These are phyloP conservation scores for Ceriagrion tenellum DNA, from an alignment of 2,888 invertebrate genomes.

Conservation along the genomic window DNA sequence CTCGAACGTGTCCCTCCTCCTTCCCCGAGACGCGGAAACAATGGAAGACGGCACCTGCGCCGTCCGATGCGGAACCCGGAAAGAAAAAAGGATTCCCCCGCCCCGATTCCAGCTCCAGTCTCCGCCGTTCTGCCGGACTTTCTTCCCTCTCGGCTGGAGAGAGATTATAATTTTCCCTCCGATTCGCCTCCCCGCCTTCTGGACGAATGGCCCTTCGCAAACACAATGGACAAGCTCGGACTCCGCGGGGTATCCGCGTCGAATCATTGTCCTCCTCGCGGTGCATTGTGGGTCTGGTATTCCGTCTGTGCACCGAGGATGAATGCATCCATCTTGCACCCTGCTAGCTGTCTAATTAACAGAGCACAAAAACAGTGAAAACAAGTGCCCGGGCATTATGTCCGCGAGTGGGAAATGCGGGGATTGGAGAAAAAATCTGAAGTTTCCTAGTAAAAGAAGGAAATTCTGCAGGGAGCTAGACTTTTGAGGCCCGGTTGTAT, in stretches of 20 bases:
- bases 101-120: not conserved
- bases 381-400: not conserved
- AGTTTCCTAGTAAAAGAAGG: not conserved
- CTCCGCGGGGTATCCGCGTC: not conserved
- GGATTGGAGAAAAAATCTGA: not conserved
- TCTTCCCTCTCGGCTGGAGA: slow-evolving; percentile 30
- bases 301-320: not conserved
- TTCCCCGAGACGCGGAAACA: slow-evolving; percentile 1
- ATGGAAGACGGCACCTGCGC: slow-evolving; percentile 34
- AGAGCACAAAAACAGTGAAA: not conserved
- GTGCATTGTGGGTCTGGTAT: not conserved
- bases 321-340: not conserved
- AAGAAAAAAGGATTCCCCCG: too few relatives aligned
- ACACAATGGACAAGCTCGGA: not conserved
- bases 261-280: not conserved
- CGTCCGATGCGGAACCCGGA: not conserved
- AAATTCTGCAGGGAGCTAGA: too few relatives aligned
- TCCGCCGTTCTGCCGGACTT: not conserved
- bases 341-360: not conserved
- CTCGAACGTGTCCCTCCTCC: slow-evolving; percentile 13
- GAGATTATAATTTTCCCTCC: not conserved
- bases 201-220: not conserved
- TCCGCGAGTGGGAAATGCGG: not conserved
- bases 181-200: not conserved
- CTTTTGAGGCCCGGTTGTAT: too few relatives aligned